These are phyloP conservation scores for Melanotaenia pygmaea DNA, from an alignment of 2,797 vertebrate species.

Conservation along the genomic window DNA sequence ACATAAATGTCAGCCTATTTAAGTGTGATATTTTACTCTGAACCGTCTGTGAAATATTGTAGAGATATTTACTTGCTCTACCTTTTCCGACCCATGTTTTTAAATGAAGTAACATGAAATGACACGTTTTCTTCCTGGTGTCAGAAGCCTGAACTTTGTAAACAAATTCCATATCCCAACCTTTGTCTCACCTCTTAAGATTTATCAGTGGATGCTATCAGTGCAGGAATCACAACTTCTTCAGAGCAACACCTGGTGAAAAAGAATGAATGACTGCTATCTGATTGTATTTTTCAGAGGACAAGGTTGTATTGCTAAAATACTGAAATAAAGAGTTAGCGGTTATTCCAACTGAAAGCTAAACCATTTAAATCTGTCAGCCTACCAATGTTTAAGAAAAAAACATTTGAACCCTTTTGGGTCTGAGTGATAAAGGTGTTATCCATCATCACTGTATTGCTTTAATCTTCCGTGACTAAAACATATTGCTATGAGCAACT, in stretches of 20 bases:
- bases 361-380: constrained; percentile 9
- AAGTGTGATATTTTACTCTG: background rate
- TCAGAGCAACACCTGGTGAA: constrained; percentile 15
- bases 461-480: constrained; percentile 29
- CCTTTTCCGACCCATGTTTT: background rate
- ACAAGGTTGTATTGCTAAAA: constrained; percentile 12
- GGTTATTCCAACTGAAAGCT: constrained; percentile 22
- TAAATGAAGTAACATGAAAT: background rate
- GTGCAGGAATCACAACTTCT: constrained; percentile 6
- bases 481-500: constrained; percentile 18
- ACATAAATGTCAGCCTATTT: background rate
- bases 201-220: constrained; percentile 2
- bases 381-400: constrained; percentile 12
- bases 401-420: constrained; percentile 16
- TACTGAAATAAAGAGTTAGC: background rate
- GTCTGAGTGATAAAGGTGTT: constrained; percentile 31
- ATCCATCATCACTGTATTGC: constrained; percentile 26
- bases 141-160: background rate
- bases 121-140: background rate
- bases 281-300: constrained; percentile 3
- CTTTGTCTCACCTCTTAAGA: background rate
- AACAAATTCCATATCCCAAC: background rate
- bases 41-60: background rate
- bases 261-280: constrained; percentile 1
- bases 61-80: background rate